These are phyloP conservation scores for Zeugodacus cucurbitae DNA, from an alignment of 1,140 invertebrate species.

Conservation along the genomic window DNA sequence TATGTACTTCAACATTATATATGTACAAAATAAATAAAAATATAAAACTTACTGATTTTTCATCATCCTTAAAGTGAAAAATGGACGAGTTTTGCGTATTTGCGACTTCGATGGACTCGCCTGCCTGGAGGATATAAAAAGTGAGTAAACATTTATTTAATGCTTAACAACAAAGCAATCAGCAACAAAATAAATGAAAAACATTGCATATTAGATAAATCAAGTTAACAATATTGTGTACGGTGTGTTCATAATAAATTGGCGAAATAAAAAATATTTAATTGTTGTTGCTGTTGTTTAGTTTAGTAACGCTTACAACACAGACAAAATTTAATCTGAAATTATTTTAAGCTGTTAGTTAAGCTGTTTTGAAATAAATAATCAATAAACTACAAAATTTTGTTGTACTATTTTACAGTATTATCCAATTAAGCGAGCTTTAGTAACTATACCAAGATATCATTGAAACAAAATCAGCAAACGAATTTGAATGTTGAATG, in stretches of 20 bases:
- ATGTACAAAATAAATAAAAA: not conserved
- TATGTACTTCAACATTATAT: not conserved
- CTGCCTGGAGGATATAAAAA: conserved; percentile 71
- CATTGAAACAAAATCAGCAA: too few relatives aligned
- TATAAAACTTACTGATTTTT: not conserved
- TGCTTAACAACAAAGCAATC: not conserved
- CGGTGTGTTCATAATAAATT: not conserved
- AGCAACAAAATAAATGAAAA: not conserved
- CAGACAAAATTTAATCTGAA: too few relatives aligned
- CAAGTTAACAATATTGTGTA: not conserved
- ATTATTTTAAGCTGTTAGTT: too few relatives aligned
- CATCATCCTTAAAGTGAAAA: conserved; percentile 64
- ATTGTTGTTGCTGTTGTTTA: too few relatives aligned
- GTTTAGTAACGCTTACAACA: too few relatives aligned
- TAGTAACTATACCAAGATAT: too few relatives aligned
- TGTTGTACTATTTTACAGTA: too few relatives aligned
- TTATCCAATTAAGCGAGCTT: too few relatives aligned
- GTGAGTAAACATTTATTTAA: conserved; percentile 62
- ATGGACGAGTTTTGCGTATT: conserved; percentile 60
- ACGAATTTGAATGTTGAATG: too few relatives aligned
- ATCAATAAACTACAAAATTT: too few relatives aligned
- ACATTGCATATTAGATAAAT: not conserved
- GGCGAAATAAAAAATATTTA: not conserved
- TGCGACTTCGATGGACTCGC: conserved; percentile 72
- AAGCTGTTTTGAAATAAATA: too few relatives aligned